phyloP scores from a whole-genome alignment of 2,113 vertebrate genomes.

The Benitochromis conjunctus region DNA sequence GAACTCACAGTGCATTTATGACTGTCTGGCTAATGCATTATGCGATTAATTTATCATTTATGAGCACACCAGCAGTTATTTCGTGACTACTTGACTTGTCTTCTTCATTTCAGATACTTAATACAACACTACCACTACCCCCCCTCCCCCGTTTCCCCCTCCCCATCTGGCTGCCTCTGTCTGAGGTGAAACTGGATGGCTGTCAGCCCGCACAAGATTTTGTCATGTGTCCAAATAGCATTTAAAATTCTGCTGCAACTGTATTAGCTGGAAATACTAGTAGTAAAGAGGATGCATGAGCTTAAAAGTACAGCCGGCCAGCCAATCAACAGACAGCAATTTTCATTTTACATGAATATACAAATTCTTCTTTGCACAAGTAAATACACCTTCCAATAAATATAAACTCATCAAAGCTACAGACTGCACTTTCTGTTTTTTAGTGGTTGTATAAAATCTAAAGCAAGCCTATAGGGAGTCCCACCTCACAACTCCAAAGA shows the following conservation, averaged over 20 bases:
- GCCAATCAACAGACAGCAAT: neutral
- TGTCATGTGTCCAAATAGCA: neutral
- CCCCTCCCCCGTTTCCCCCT: neutral
- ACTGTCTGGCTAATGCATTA: slow-evolving; percentile 30
- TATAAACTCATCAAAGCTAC: neutral
- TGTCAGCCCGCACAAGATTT: slow-evolving; percentile 33
- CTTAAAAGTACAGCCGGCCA: neutral
- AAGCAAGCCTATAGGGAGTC: neutral
- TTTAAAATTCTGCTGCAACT: slow-evolving; percentile 6
- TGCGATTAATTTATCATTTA: slow-evolving; percentile 38
- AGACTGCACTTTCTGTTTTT: neutral
- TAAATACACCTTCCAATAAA: neutral
- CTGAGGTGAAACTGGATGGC: slow-evolving; percentile 20
- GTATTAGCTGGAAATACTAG: neutral
- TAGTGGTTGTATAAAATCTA: neutral
- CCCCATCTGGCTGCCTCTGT: slow-evolving; percentile 1
- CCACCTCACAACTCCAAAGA: neutral
- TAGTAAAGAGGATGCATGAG: neutral
- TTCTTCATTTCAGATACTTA: slow-evolving; percentile 14
- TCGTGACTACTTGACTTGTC: slow-evolving; percentile 1
- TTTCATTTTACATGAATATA: neutral
- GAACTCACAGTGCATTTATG: slow-evolving; percentile 16
- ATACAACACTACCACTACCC: neutral
- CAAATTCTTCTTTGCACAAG: neutral
- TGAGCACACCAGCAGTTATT: neutral